Base-by-base conservation (phyloP, 1,140 invertebrate species). In the Caenorhabditis remanei region DNA sequence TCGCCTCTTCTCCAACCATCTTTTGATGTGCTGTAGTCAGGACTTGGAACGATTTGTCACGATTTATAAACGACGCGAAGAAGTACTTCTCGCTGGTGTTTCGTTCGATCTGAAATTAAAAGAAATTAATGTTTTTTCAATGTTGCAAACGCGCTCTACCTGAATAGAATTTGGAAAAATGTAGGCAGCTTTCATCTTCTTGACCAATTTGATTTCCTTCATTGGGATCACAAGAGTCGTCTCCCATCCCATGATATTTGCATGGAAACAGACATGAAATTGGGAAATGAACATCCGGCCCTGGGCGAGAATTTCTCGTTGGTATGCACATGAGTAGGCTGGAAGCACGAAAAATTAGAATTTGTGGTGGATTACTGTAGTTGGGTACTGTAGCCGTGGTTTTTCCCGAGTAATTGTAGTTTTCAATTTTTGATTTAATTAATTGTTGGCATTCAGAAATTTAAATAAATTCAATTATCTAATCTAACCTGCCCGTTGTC, bases 91-190 rank as follows among this genome's bases (percentile, higher is more conserved):
- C 83, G 0, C 67, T 16, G 0, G 46, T 61, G 4, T 61, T 46
- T 50, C 56, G 40, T 56, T 85, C 67, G 14, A 88, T 48, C 87
- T 88, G 65, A 58, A 87, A 87, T 0, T 32, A 2, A 1, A 53
- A 32, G 40, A 58, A 63, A 58, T n/a, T 9, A 21, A 7, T 41
- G 2, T 13, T 13, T 32, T 2, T n/a, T 48, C 32, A 50, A 75
- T 53, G 75, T 19, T 19, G 65, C 41, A 40, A 24, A 75, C 16
- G 55, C 8, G 21, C 58, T 16, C 6, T 43, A 85, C 87, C 87
- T 88, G 87, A 58, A 88, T 75, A 5, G 87, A 88, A 43, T 88
- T 88, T 6, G 87, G 87, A 43, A 88, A 88, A 53, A 88, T 85
- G 19, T 58, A 58, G 13, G 84, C 84, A 21, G 87, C 84, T 56